A percentile compares a stretch with the other conserved stretches of the same genome.
Conservation (phyloP, 2,888 invertebrate species). For the Monoplex corrugatus region DNA sequence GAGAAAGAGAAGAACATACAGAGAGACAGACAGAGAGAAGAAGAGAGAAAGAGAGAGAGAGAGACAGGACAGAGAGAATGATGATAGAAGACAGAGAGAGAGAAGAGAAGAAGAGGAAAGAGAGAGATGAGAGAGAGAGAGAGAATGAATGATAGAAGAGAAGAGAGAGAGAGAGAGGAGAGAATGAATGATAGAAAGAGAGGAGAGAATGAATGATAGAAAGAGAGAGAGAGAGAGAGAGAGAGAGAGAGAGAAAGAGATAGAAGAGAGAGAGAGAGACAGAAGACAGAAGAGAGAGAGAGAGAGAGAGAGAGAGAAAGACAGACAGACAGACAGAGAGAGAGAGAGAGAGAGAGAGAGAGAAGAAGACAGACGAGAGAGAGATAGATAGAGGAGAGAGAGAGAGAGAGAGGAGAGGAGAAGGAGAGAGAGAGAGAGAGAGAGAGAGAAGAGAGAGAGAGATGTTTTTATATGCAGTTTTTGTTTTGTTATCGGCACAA, state of each 20-base stretch:
- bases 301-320: conserved; percentile 9
- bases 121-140: too few species aligned
- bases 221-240: not conserved
- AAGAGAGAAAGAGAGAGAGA: too few species aligned
- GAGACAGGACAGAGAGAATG: not conserved
- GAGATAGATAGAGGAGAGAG: not conserved
- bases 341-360: not conserved
- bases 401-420: not conserved
- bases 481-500: too few species aligned
- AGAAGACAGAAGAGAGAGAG: too few species aligned
- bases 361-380: not conserved
- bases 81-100: not conserved
- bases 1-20: too few species aligned
- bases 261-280: too few species aligned
- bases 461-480: not conserved
- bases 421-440: not conserved
- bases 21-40: too few species aligned
- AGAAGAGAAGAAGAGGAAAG: too few species aligned
- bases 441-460: conserved; percentile 12
- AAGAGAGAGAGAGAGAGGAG: conserved; percentile 3
- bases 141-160: not conserved
- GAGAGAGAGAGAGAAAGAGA: not conserved
- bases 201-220: not conserved
- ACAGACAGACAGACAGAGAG: not conserved
- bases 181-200: too few species aligned